Evolutionary conservation across 1,140 invertebrate genomes (phyloP).

Genomic region (Ceratosolen fusciceps): DNA sequence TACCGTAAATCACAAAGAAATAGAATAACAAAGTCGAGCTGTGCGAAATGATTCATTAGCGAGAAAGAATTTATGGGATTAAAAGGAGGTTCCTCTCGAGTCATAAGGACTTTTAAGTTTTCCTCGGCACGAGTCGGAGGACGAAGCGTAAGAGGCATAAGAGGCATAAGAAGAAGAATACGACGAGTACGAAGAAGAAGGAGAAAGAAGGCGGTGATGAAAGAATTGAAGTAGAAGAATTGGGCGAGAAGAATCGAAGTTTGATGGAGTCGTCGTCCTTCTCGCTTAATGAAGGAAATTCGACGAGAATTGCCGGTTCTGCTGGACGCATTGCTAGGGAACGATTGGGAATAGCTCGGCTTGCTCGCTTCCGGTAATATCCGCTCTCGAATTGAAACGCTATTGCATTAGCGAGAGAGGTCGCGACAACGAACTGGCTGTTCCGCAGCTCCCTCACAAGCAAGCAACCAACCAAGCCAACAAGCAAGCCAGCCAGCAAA

Average conservation of each 20-base stretch:
- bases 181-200: no score
- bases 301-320: constrained; percentile 8
- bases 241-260: constrained; percentile 37
- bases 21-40: background rate
- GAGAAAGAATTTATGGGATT: constrained; percentile 11
- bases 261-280: constrained; percentile 40
- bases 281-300: constrained; percentile 41
- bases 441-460: background rate
- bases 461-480: no score
- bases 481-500: no score
- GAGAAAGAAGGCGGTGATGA: no score
- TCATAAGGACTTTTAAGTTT: constrained; percentile 23
- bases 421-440: constrained; percentile 49
- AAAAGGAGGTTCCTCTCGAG: background rate
- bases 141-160: constrained; percentile 13
- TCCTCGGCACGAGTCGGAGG: background rate
- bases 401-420: constrained; percentile 68
- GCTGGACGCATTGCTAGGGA: no score
- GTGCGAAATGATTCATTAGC: constrained; percentile 31
- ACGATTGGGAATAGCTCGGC: constrained; percentile 29
- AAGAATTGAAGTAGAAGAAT: no score
- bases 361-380: constrained; percentile 64
- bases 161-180: no score
- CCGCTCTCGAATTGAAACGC: constrained; percentile 70
- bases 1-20: constrained; percentile 12